Conservation (phyloP, 2,113 vertebrate genomes). For the Campylorhamphus procurvoides region DNA sequence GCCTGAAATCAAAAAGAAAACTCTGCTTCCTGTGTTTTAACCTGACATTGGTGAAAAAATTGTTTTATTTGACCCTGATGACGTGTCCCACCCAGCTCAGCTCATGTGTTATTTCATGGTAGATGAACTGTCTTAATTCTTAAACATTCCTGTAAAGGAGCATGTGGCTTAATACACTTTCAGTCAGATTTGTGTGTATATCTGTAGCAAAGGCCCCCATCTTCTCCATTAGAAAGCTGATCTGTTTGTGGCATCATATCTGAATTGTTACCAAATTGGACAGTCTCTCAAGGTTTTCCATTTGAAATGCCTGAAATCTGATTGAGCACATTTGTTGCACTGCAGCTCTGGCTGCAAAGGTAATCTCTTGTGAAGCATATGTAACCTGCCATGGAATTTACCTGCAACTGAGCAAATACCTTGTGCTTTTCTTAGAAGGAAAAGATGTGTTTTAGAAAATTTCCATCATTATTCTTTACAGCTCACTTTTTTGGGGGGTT, state of each 20-base stretch:
- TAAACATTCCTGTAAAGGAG: neutral
- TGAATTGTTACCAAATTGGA: neutral
- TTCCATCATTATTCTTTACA: neutral
- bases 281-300: neutral
- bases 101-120: neutral
- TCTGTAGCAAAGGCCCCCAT: rapidly evolving
- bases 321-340: neutral
- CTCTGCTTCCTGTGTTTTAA: neutral
- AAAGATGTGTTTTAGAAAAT: neutral
- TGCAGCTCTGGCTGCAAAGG: neutral
- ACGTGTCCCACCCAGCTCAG: neutral
- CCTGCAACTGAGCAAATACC: neutral
- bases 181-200: neutral
- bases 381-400: neutral
- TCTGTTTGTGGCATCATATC: neutral
- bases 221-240: neutral
- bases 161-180: neutral
- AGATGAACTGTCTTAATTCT: neutral
- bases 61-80: neutral
- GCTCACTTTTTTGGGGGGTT: neutral
- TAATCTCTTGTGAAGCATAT: neutral
- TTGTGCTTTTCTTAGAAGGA: neutral
- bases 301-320: conserved; percentile 13
- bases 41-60: neutral
- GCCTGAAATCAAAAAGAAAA: neutral